Base-by-base conservation (phyloP, 2,888 invertebrate species). In the Coecobrya sp. region DNA sequence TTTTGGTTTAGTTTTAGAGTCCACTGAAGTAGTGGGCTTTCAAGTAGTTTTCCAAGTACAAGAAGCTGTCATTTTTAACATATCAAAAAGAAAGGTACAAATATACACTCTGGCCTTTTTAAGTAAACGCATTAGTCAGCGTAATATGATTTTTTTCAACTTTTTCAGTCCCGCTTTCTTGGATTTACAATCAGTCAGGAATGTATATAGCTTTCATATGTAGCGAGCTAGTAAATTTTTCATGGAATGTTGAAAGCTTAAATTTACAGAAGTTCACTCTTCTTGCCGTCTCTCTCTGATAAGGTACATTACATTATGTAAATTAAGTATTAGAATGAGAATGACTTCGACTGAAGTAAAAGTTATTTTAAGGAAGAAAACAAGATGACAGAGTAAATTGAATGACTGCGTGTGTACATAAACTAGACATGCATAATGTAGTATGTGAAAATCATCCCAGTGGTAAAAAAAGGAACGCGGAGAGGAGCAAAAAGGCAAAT, bases 221-320 rank as follows among this genome's bases (percentile, higher is more conserved):
- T n/a, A n/a, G 36, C 36, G 7, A 36, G n/a, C n/a, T 36, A 36
- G 36, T 59, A 59, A 11, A 59, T 59, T 59, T 22, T 36, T 36
- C 36, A 36, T 36, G 36, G 7, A 36, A 36, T 36, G 36, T 36
- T 36, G 36, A 36, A 36, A 2, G 36, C 36, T 36, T 7, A 36
- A 2, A 36, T 36, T 36, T 7, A 36, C 27, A 27, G 7, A 11
- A 65, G 62, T 22, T 65, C 25, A 68, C 1, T 49, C 49, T 49
- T 49, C 49, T 42, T 42, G 4, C 42, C 42, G 42, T 42, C 49
- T 10, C 1, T 49, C 19, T 7, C 1, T 30, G 68, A 73, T 42
- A 73, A 73, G 36, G 42, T 42, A 73, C 36, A 73, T 73, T 73
- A 73, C 70, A 73, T 73, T 73, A 73, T 36, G 70, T 42, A 73